These are phyloP conservation scores for Armadillidium nasatum DNA, from an alignment of 1,140 invertebrate genomes.

Conservation along the genomic window DNA sequence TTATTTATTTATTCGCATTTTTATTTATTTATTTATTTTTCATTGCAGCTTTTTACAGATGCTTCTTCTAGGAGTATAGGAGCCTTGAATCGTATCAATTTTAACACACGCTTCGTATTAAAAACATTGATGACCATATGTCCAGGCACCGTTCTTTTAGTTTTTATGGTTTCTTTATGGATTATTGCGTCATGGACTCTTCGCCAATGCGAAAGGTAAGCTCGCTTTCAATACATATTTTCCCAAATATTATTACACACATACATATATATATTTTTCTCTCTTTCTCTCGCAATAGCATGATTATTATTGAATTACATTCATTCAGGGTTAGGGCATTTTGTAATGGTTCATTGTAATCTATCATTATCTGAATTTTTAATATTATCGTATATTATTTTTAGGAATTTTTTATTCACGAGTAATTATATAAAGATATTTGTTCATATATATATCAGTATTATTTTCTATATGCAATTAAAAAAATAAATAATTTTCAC, in stretches of 20 bases:
- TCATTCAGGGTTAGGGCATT: no score
- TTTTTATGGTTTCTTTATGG: slow-evolving; percentile 98
- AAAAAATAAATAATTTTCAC: no score
- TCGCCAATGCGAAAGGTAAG: slow-evolving; percentile 96
- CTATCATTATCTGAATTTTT: no score
- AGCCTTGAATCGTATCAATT: slow-evolving; percentile 98
- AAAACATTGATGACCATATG: slow-evolving; percentile 99
- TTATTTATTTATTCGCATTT: no score
- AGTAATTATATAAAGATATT: no score
- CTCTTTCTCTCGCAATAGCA: background rate
- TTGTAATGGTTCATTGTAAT: no score
- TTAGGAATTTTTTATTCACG: no score
- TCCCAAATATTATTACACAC: background rate
- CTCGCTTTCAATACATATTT: background rate
- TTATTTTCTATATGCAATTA: no score
- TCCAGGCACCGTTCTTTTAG: slow-evolving; percentile 93
- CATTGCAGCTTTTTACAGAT: slow-evolving; percentile 81
- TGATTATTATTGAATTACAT: no score
- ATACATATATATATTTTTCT: no score
- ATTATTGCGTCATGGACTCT: slow-evolving; percentile 99
- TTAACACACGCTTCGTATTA: slow-evolving; percentile 97
- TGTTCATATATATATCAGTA: no score
- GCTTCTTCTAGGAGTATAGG: slow-evolving; percentile 82
- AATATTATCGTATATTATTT: no score
- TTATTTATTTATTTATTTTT: background rate